Evolutionary conservation across 2,797 vertebrate genomes (phyloP), one percentile per base, ranked within the genome.

Genomic region (Lepilemur ruficaudatus): DNA sequence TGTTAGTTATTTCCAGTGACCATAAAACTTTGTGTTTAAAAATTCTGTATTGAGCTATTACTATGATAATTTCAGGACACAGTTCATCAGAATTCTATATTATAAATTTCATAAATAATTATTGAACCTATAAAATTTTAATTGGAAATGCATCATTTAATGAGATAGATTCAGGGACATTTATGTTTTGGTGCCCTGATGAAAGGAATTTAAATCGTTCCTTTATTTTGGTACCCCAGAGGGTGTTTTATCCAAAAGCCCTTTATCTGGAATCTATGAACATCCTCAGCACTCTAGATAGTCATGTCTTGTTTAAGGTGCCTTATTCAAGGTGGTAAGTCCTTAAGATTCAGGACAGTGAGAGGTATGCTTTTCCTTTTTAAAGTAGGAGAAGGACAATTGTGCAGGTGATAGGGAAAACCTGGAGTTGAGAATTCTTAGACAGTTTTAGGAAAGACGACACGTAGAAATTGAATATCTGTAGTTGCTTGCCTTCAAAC

Each of bases 21-120:
- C 43, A 17, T 92, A 81, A 88, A 88, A 43, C 38, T 81, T 43
- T 50, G 17, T 38, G 61, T 90, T 65, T 67, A 48, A 57, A 88
- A 52, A 43, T 72, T 83, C n/a, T 15, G 1, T 72, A 25, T 63
- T n/a, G 23, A 63, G 2, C 69, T 65, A 82, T 73, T 67, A 50
- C 32, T 7, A 18, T 48, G 20, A 70, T 57, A 18, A 22, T 69
- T 80, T 59, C 15, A 89, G 84, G 43, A 52, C 41, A 84, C 22
- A n/a, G 4, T 46, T 48, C 1, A 18, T 63, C 38, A 41, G 75
- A 70, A 73, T 25, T 17, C 6, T 28, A 1, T 46, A 7, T n/a
- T 20, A 38, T 23, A 78, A 5, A 28, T 30, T 89, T 70, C 25
- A 50, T 48, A 32, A 70, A 72, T 65, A 82, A 61, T 59, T 84